phyloP scores from a whole-genome alignment of 2,797 vertebrate species.

The Poeciliopsis infans region DNA sequence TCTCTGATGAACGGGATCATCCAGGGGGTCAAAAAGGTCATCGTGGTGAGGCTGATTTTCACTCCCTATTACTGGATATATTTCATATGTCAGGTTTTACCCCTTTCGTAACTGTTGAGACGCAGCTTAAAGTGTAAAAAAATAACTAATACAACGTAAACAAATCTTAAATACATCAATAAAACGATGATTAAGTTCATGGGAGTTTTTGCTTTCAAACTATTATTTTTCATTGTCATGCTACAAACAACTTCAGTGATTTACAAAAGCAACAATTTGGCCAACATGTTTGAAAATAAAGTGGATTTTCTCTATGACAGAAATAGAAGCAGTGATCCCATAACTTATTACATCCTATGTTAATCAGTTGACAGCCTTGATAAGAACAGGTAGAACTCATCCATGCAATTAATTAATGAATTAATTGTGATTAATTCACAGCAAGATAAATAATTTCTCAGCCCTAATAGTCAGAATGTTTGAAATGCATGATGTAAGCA shows the following conservation, averaged over 20 bases:
- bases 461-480: not conserved
- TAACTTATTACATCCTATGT: no score
- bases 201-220: not conserved
- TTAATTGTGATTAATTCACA: no score
- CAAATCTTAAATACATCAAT: not conserved
- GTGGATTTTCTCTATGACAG: not conserved
- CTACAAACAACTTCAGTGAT: not conserved
- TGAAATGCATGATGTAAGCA: not conserved
- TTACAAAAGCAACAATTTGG: not conserved
- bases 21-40: constrained; percentile 86
- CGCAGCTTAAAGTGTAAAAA: not conserved
- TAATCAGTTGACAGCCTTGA: no score
- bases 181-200: not conserved
- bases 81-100: not conserved
- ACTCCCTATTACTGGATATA: not conserved
- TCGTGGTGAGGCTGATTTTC: constrained; percentile 80
- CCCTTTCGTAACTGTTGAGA: not conserved
- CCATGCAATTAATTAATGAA: no score
- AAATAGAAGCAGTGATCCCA: no score
- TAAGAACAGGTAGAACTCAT: no score
- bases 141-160: not conserved
- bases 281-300: not conserved
- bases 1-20: constrained; percentile 90
- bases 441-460: no score
- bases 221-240: not conserved